These are phyloP conservation scores for Meandrina meandrites DNA, from an alignment of 92 coral and sea anemone species.

Conservation along the genomic window DNA sequence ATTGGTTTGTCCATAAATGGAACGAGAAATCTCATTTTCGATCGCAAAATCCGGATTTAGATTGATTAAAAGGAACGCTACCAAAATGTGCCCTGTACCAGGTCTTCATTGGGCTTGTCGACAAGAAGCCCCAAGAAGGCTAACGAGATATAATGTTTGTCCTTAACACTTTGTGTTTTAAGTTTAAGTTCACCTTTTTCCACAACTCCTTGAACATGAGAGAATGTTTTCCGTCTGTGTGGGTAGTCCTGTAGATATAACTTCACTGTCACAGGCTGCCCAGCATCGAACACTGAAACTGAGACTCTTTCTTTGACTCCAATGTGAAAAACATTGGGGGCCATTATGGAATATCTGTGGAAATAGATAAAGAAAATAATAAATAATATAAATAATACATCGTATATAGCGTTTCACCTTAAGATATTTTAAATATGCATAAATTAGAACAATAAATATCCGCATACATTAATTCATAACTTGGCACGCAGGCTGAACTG, in stretches of 20 bases:
- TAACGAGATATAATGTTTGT: no score
- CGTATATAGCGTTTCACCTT: not conserved
- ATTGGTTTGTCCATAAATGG: no score
- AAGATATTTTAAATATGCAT: not conserved
- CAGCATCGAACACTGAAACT: slow-evolving; percentile 59
- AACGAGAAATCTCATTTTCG: no score
- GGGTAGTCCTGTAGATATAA: slow-evolving; percentile 90
- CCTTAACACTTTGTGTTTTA: not conserved
- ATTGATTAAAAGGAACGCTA: no score
- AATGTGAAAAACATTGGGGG: slow-evolving; percentile 89
- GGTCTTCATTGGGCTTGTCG: no score
- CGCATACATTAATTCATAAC: not conserved
- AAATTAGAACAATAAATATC: not conserved
- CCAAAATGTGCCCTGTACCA: no score
- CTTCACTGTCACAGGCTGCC: slow-evolving; percentile 66
- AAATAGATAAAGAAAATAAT: not conserved
- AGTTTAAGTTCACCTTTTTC: slow-evolving; percentile 44
- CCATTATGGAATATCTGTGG: slow-evolving; percentile 72
- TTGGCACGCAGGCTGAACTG: not conserved
- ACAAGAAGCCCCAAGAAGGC: no score
- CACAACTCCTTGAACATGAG: slow-evolving; percentile 75
- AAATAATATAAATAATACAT: not conserved
- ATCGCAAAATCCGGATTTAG: no score
- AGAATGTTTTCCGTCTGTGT: slow-evolving; percentile 82
- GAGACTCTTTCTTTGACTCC: slow-evolving; percentile 86